These are phyloP conservation scores for Collichthys lucidus DNA, from an alignment of 2,113 vertebrate species.

Conservation along the genomic window DNA sequence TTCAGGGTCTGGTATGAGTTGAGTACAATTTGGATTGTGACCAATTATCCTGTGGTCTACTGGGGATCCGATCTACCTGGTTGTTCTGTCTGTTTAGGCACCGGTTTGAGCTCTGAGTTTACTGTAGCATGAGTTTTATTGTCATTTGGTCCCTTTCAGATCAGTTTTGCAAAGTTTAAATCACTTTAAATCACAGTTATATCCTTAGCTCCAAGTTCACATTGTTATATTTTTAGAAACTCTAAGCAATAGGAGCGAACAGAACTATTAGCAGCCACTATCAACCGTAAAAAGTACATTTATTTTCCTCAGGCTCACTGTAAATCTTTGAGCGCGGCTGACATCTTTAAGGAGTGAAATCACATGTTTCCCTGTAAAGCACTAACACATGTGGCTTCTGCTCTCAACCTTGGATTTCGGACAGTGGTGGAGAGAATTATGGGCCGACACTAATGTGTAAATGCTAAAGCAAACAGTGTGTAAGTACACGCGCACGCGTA, in stretches of 20 bases:
- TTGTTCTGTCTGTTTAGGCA: no score
- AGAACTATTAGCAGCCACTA: neutral
- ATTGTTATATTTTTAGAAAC: no score
- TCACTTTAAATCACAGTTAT: neutral
- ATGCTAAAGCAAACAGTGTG: constrained; percentile 59
- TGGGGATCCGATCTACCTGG: no score
- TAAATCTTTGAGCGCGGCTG: constrained; percentile 47
- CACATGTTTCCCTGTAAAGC: constrained; percentile 49
- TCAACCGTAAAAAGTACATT: constrained; percentile 7
- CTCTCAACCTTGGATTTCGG: constrained; percentile 46
- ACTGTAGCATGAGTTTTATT: neutral
- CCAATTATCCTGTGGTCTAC: neutral
- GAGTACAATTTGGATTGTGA: neutral
- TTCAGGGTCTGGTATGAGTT: neutral
- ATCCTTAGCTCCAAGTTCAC: neutral
- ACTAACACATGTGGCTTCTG: constrained; percentile 59
- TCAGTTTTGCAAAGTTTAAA: neutral
- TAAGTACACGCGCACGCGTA: neutral
- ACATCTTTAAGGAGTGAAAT: constrained; percentile 50
- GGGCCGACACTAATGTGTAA: constrained; percentile 58
- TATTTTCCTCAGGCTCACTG: constrained; percentile 19
- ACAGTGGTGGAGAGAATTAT: constrained; percentile 44
- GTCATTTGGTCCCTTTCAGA: neutral
- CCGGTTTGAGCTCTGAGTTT: neutral
- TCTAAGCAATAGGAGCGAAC: neutral